phyloP scores from a whole-genome alignment of 2,113 vertebrate genomes.

The Diadophis punctatus region DNA sequence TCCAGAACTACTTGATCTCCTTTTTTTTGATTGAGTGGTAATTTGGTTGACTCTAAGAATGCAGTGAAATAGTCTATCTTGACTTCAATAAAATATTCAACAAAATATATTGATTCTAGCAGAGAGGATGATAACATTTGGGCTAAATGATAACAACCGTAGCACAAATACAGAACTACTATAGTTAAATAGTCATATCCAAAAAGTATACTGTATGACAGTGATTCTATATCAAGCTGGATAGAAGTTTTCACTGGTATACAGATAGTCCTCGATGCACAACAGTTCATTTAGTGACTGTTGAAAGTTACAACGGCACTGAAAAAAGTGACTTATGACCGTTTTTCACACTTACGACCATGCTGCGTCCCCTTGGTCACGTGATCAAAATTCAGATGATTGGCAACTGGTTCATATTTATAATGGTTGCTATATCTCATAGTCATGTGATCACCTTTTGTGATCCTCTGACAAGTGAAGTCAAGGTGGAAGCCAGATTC shows the following conservation, averaged over 20 bases:
- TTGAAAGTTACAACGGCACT: background rate
- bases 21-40: background rate
- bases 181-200: background rate
- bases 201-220: background rate
- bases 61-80: background rate
- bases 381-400: background rate
- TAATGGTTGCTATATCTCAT: background rate
- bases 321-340: background rate
- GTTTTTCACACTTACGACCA: background rate
- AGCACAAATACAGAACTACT: background rate
- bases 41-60: background rate
- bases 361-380: background rate
- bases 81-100: background rate
- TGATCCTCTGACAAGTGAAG: background rate
- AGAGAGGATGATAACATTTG: background rate
- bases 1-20: background rate
- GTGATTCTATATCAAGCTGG: background rate
- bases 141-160: background rate
- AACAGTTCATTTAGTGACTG: background rate
- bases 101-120: background rate
- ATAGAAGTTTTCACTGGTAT: background rate
- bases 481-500: background rate
- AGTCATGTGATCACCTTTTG: background rate
- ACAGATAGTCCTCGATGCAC: background rate
- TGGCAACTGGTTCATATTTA: background rate